Base-by-base conservation (phyloP, 2,797 vertebrate genomes). In the Fistularia tabacaria region DNA sequence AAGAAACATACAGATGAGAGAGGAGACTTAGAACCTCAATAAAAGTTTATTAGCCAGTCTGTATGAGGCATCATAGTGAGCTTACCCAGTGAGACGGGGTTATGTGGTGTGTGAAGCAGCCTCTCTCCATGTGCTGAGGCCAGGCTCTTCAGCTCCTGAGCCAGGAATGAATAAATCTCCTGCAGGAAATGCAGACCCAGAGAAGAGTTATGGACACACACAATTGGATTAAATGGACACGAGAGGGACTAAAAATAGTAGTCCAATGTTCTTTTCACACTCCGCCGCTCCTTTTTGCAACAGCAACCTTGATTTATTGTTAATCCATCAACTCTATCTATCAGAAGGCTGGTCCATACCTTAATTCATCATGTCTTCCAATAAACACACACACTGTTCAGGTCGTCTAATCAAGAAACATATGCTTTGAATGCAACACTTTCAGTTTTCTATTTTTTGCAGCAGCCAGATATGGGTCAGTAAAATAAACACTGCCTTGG, bases 41-140 rank as follows among this genome's bases (percentile, higher is more conserved):
- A 25, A 25, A 25, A 2, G 5, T 25, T 25, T 25, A 25, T 25
- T 25, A 25, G 25, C 25, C 2, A 3, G 25, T 5, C 2, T 25
- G 25, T 3, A 25, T 25, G 25, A 25, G 8, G 39, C 39, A 40
- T 40, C 12, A 12, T n/a, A 39, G n/a, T 9, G 36, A 64, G 55
- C 87, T 84, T 90, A 99, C 96, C 96, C 82, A 98, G 89, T 44
- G 97, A 98, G 82, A 98, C 94, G 60, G 95, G 94, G 82, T 99
- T 99, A 77, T 95, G 95, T 47, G 94, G 90, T 54, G 94, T 99
- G 57, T 93, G 82, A 64, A 98, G 89, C 54, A 99, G 78, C 74
- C 93, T 90, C 82, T 98, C 96, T 49, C 82, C 92, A 36, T 95
- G 90, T 51, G 62, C 82, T 66, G 93, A 90, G 43, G 95, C 93